phyloP scores from a whole-genome alignment of 1,140 invertebrate species.

The Zaprionus taronus region DNA sequence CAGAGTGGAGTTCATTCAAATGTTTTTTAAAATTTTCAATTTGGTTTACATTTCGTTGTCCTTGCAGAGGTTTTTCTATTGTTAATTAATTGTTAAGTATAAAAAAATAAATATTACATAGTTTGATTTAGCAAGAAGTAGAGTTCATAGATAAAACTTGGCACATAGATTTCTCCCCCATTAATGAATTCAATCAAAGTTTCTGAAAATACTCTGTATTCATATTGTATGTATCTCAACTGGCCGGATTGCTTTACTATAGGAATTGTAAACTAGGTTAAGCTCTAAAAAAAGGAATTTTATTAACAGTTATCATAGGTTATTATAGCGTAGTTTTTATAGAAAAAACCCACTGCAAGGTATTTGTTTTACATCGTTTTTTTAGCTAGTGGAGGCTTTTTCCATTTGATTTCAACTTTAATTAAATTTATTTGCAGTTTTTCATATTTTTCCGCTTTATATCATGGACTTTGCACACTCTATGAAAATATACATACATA shows the following conservation, averaged over 20 bases:
- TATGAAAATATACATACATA: slow-evolving; percentile 61
- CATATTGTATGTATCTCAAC: background rate
- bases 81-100: background rate
- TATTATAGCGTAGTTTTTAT: background rate
- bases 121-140: background rate
- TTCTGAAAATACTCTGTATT: background rate
- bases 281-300: background rate
- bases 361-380: background rate
- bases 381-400: background rate
- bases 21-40: background rate
- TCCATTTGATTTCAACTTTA: slow-evolving; percentile 14
- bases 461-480: slow-evolving; percentile 29
- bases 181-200: background rate
- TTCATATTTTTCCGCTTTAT: slow-evolving; percentile 1
- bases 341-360: background rate
- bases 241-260: slow-evolving; percentile 6
- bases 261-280: background rate
- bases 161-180: background rate
- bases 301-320: background rate
- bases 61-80: background rate
- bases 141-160: background rate
- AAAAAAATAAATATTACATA: background rate
- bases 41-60: background rate
- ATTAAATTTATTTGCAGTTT: slow-evolving; percentile 6
- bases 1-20: background rate